Evolutionary conservation across 2,888 invertebrate species (phyloP).

Genomic region (Ormyrus labotus): DNA sequence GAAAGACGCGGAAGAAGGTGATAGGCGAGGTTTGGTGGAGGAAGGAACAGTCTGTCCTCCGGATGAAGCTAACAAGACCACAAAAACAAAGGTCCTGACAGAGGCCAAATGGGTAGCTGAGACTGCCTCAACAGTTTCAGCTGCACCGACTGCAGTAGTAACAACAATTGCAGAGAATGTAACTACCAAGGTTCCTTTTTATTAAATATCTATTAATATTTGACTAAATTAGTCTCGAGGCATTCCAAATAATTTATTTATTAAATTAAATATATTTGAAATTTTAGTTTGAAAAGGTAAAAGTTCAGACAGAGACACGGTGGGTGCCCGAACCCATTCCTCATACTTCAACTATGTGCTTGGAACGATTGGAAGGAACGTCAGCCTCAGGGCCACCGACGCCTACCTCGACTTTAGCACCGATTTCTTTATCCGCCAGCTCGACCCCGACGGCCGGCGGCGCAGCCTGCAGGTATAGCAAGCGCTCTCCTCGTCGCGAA

Average conservation of each 20-base stretch:
- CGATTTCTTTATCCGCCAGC: too few species aligned
- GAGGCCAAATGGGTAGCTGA: conserved; percentile 72
- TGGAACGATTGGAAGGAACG: conserved; percentile 9
- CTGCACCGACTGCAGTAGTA: conserved; percentile 16
- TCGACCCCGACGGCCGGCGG: background rate
- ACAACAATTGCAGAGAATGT: conserved; percentile 64
- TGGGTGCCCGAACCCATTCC: conserved; percentile 44
- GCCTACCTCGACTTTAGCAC: background rate
- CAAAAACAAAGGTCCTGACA: conserved; percentile 64
- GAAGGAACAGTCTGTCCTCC: conserved; percentile 68
- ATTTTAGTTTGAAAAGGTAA: conserved; percentile 46
- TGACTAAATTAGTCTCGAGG: too few species aligned
- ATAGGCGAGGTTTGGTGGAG: conserved; percentile 73
- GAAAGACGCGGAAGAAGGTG: conserved; percentile 73
- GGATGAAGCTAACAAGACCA: conserved; percentile 65
- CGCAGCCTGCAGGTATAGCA: background rate
- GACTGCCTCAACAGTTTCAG: conserved; percentile 53
- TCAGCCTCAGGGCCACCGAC: background rate
- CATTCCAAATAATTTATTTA: background rate
- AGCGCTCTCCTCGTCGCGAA: conserved; percentile 41
- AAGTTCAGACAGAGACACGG: conserved; percentile 50
- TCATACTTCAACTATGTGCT: conserved; percentile 42
- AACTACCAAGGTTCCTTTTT: conserved; percentile 36
- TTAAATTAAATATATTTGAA: background rate
- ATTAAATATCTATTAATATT: too few species aligned